Conservation (phyloP, 2,888 invertebrate species). For the Synergus japonicus region DNA sequence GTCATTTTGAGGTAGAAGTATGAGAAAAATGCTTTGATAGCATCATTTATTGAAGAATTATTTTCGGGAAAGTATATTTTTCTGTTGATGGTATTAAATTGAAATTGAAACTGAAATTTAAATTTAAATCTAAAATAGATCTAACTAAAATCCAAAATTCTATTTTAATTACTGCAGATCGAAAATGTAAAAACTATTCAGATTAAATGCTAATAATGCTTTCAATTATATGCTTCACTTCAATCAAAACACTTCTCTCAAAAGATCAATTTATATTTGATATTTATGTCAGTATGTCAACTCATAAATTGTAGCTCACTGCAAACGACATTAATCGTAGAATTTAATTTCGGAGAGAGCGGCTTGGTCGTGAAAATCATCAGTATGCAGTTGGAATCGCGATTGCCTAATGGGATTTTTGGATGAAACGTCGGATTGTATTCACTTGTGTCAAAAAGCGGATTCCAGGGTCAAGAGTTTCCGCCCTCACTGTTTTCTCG, state of each 20-base stretch:
- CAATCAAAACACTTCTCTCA: not conserved
- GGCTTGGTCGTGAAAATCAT: not conserved
- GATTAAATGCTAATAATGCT: not conserved
- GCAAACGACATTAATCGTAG: constrained; percentile 23
- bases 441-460: constrained; percentile 8
- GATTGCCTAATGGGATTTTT: constrained; percentile 21
- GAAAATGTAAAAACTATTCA: not conserved
- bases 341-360: constrained; percentile 27
- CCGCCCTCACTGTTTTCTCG: not conserved
- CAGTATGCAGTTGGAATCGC: constrained; percentile 2
- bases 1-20: constrained; percentile 18
- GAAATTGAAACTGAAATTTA: no score
- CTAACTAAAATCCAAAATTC: not conserved
- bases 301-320: constrained; percentile 10
- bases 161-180: not conserved
- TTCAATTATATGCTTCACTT: not conserved
- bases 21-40: constrained; percentile 29
- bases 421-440: not conserved
- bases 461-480: not conserved
- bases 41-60: not conserved
- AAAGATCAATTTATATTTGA: constrained; percentile 26
- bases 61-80: not conserved
- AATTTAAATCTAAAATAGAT: no score
- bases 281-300: constrained; percentile 31
- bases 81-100: not conserved